Base-by-base conservation (phyloP, 2,797 vertebrate species). In the Eidolon dupreanum region DNA sequence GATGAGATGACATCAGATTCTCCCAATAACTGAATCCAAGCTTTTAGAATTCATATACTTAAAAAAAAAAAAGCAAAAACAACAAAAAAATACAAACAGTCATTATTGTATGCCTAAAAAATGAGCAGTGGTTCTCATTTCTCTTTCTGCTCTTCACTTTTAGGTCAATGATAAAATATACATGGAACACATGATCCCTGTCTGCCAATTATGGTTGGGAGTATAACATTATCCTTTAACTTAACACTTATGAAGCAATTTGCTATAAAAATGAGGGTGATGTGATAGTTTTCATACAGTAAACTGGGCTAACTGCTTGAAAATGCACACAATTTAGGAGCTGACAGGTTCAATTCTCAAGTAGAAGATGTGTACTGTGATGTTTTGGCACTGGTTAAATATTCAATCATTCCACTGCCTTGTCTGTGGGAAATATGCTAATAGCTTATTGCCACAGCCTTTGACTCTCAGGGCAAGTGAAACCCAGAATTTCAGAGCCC, bases 311-410 rank as follows among this genome's bases (percentile, higher is more conserved):
- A 97, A 96, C 63, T 97, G 96, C 97, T 98, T 96, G 98, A 94
- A 98, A 98, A 98, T 10, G 81, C 98, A 98, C 92, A 92, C 98
- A 98, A 97, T 98, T 99, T 98, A 98, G 96, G 96, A 98, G 43
- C 97, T 98, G 99, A 98, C 98, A 98, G 61, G 88, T 98, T 98
- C 97, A 98, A 98, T 99, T 98, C 95, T 85, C 96, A 98, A 96
- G 97, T 75, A 65, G 57, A 96, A 85, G 83, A 97, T 83, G 84
- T 61, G 15, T 2, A 0, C 8, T 31, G 63, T 79, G 96, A 96
- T 98, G 97, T 97, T 98, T 98, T 97, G 97, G 97, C 97, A 96
- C 91, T 94, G 61, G 90, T 98, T 98, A 98, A 98, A 97, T 97
- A 97, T 90, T 92, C 83, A 11, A 53, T 98, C 95, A n/a, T 97